phyloP scores from a whole-genome alignment of 2,797 vertebrate species.

The Silurus lanzhouensis region DNA sequence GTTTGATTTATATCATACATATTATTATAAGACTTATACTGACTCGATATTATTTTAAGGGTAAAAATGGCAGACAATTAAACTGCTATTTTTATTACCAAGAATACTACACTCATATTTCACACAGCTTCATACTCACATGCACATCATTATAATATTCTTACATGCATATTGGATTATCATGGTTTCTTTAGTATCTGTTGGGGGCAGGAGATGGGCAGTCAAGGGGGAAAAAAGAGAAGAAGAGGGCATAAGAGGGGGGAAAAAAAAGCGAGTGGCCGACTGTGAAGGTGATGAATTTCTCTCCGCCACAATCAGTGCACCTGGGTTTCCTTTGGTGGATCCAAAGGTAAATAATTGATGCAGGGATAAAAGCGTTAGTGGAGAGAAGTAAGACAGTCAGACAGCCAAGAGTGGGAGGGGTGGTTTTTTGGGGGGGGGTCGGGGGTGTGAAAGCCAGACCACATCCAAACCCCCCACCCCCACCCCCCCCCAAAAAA shows the following conservation, averaged over 20 bases:
- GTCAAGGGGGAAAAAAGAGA: constrained; percentile 22
- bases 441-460: constrained; percentile 36
- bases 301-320: constrained; percentile 78
- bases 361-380: constrained; percentile 77
- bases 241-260: constrained; percentile 27
- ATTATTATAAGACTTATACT: no score
- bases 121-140: constrained; percentile 5
- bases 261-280: constrained; percentile 43
- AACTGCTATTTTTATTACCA: not conserved
- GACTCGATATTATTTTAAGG: no score
- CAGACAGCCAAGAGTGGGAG: constrained; percentile 45
- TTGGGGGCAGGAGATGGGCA: constrained; percentile 25
- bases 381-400: constrained; percentile 67
- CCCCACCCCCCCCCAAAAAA: not conserved
- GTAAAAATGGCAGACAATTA: not conserved
- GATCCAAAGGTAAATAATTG: constrained; percentile 82
- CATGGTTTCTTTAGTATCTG: constrained; percentile 26
- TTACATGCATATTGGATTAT: constrained; percentile 39
- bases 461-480: constrained; percentile 34
- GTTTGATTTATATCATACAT: not conserved
- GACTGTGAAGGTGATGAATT: constrained; percentile 67
- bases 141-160: not conserved
- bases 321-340: constrained; percentile 77
- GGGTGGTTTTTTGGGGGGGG: constrained; percentile 8
- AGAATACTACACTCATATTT: not conserved